Evolutionary conservation across 2,888 invertebrate genomes (phyloP), one percentile per base, ranked within the genome.

Genomic region (Tinea pellionella): DNA sequence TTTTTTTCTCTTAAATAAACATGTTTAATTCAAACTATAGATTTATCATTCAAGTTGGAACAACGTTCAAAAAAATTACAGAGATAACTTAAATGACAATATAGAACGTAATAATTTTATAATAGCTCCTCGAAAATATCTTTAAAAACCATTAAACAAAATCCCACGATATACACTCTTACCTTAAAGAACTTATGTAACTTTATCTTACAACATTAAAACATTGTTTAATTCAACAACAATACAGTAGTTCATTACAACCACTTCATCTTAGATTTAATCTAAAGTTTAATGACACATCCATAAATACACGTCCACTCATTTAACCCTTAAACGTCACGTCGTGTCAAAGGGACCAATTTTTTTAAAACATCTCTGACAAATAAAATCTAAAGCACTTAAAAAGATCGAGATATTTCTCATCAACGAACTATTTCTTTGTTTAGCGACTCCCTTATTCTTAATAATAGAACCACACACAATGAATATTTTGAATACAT

Each of bases 401-500:
- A 2, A 47, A 47, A 47, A 47, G 47, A 53, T 53, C 32, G 57
- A 57, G 57, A 60, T 30, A 51, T 24, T 60, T 60, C 51, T 41
- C 57, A 64, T 65, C 66, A 73, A 69, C 70, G 70, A 68, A 72
- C 69, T 73, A 60, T 41, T 71, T 73, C 74, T 79, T 85, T 83
- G 82, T 86, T 71, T 80, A 78, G 67, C 66, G 67, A 68, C 69
- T 68, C 65, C 63, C 42, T 15, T 58, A 11, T 19, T 12, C 13
- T 51, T 55, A 47, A 59, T 59, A 53, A 55, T 18, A 55, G 43
- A 24, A 70, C 71, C 71, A 70, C 74, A 76, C 73, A 82, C 81
- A 84, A 82, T 79, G 78, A 76, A 80, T 83, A 80, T 80, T 82
- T 79, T 80, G 81, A 80, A 86, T 86, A 77, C 74, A 80, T 83